Evolutionary conservation across 1,140 invertebrate species (phyloP).

Genomic region (Sipha flava): DNA sequence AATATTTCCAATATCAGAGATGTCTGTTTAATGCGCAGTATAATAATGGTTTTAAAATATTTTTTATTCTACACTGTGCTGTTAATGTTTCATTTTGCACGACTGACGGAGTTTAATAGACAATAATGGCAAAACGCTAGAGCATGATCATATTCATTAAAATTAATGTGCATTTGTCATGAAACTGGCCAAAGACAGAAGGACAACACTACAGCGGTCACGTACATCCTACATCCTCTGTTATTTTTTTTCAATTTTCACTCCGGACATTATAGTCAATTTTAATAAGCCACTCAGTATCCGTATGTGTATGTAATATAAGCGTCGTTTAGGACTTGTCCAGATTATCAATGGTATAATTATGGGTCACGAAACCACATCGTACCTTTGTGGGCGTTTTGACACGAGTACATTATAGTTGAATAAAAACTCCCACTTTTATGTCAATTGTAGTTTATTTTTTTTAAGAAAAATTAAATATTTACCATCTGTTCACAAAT

Average conservation of each 20-base stretch:
- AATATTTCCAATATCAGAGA: no score
- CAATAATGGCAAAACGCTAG: neutral
- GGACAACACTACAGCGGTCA: neutral
- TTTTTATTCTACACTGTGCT: neutral
- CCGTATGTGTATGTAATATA: neutral
- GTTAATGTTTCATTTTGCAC: neutral
- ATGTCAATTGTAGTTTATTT: neutral
- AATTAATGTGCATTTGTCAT: constrained; percentile 20
- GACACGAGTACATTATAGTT: neutral
- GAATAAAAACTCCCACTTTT: constrained; percentile 16
- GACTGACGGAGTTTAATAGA: neutral
- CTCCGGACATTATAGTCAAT: constrained; percentile 8
- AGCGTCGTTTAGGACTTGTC: neutral
- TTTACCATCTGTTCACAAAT: constrained; percentile 2
- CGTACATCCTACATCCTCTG: constrained; percentile 21
- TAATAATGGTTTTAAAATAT: neutral
- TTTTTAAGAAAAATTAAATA: neutral
- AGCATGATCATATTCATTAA: constrained; percentile 22
- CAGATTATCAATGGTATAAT: constrained; percentile 19
- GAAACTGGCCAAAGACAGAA: neutral
- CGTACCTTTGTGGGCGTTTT: constrained; percentile 26
- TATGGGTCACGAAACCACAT: neutral
- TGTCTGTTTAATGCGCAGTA: no score
- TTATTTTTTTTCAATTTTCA: constrained; percentile 15
- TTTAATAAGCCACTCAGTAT: constrained; percentile 11